Evolutionary conservation across 2,888 invertebrate species (phyloP).

Genomic region (Chelonus formosanus): DNA sequence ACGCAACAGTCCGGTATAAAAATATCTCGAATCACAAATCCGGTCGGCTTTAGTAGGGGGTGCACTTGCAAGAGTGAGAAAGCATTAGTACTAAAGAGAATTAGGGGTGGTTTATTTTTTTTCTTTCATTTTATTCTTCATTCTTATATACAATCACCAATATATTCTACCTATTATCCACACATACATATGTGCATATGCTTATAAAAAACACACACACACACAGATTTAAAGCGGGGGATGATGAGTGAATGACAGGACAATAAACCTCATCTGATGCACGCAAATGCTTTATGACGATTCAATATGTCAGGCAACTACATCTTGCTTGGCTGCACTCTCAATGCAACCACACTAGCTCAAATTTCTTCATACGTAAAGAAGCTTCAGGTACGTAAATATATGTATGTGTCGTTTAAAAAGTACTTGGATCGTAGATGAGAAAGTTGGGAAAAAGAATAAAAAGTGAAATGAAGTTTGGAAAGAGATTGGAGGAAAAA

Average conservation of each 20-base stretch:
- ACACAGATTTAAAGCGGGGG: conserved; percentile 51
- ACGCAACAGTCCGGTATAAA: conserved; percentile 55
- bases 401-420: not conserved
- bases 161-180: not conserved
- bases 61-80: conserved; percentile 20
- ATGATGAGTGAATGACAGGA: conserved; percentile 66
- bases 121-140: conserved; percentile 27
- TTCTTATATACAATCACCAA: conserved; percentile 3
- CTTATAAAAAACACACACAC: not conserved
- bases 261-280: conserved; percentile 62
- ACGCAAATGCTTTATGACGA: conserved; percentile 64
- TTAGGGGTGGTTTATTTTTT: conserved; percentile 62
- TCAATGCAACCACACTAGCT: conserved; percentile 46
- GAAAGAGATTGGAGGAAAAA: not conserved
- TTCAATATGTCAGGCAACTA: conserved; percentile 57
- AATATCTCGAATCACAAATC: conserved; percentile 50
- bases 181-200: not conserved
- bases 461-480: not conserved
- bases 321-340: conserved; percentile 46
- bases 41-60: conserved; percentile 37
- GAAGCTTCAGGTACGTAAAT: conserved; percentile 5
- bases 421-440: not conserved
- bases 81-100: conserved; percentile 45
- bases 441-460: conserved; percentile 1
- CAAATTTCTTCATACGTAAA: conserved; percentile 48